Evolutionary conservation across 2,888 invertebrate species (phyloP).

Genomic region (Acanthopleura granulata): DNA sequence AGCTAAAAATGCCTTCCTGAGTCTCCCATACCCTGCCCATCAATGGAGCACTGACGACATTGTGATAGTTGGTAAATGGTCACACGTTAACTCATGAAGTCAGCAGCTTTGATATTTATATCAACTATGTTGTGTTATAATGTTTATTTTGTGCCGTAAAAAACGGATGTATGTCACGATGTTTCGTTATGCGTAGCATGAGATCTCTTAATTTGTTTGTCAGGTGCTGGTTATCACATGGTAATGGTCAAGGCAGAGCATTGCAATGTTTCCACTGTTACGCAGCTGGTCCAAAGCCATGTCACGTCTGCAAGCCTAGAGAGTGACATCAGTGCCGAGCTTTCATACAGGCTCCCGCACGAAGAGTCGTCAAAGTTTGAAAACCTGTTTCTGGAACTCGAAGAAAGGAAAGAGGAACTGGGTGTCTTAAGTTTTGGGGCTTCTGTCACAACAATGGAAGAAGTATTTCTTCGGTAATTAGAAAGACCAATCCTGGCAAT

Average conservation of each 20-base stretch:
- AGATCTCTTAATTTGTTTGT: too few relatives aligned
- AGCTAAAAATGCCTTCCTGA: too few relatives aligned
- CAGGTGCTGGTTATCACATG: conserved; percentile 83
- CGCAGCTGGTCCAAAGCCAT: conserved; percentile 75
- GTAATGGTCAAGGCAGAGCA: conserved; percentile 75
- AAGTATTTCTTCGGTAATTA: conserved; percentile 75
- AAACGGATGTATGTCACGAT: too few relatives aligned
- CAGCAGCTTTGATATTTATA: too few relatives aligned
- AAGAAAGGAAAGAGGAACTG: conserved; percentile 69
- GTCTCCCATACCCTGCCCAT: too few relatives aligned
- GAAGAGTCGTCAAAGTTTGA: conserved; percentile 54
- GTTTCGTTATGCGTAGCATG: too few relatives aligned
- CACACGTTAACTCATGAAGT: too few relatives aligned
- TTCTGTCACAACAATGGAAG: conserved; percentile 88
- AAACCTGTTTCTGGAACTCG: conserved; percentile 55
- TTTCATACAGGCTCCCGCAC: conserved; percentile 62
- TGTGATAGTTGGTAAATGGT: too few relatives aligned
- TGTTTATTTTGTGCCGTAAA: too few relatives aligned
- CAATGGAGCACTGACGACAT: too few relatives aligned
- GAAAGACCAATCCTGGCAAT: too few relatives aligned
- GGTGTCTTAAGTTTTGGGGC: conserved; percentile 85
- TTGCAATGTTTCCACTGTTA: conserved; percentile 73
- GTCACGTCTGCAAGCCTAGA: conserved; percentile 77
- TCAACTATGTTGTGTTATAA: too few relatives aligned
- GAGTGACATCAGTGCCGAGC: conserved; percentile 67